These are phyloP conservation scores for Drosophila santomea DNA, from an alignment of 1,140 invertebrate genomes.

Conservation along the genomic window DNA sequence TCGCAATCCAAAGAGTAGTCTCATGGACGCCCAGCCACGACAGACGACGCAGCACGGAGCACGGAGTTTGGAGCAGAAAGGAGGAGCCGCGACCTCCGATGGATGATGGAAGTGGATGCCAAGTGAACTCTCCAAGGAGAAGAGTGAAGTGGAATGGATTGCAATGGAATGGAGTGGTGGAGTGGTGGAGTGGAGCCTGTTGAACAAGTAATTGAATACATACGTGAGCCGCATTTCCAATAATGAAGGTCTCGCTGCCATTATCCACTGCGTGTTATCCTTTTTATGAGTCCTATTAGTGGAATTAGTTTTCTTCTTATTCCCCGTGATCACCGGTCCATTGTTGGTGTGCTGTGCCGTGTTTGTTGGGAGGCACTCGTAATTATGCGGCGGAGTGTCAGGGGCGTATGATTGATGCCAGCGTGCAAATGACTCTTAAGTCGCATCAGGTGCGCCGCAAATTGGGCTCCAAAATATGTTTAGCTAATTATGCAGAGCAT, in stretches of 20 bases:
- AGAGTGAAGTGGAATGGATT: neutral
- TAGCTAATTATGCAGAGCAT: constrained; percentile 52
- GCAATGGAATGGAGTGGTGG: neutral
- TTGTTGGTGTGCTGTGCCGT: constrained; percentile 1
- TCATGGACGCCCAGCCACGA: constrained; percentile 1
- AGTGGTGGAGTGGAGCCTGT: neutral
- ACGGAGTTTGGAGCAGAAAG: too few relatives aligned
- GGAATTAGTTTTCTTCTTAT: constrained; percentile 66
- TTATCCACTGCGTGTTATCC: constrained; percentile 82
- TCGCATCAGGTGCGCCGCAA: constrained; percentile 51
- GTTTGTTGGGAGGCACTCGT: neutral
- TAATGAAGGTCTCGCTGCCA: constrained; percentile 56
- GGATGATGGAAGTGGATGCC: constrained; percentile 1
- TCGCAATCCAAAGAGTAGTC: constrained; percentile 37
- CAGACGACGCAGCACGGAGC: neutral
- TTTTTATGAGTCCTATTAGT: constrained; percentile 84
- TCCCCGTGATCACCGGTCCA: constrained; percentile 26
- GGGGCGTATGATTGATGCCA: constrained; percentile 55
- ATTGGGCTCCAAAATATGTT: constrained; percentile 38
- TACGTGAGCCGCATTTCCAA: constrained; percentile 74
- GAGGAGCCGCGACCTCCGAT: constrained; percentile 4
- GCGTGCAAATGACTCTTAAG: neutral
- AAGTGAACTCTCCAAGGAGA: constrained; percentile 24
- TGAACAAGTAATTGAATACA: constrained; percentile 83
- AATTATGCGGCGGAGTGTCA: constrained; percentile 23